Evolutionary conservation across 1,140 invertebrate genomes (phyloP), one percentile per base, ranked within the genome.

Genomic region (Cepaea nemoralis): DNA sequence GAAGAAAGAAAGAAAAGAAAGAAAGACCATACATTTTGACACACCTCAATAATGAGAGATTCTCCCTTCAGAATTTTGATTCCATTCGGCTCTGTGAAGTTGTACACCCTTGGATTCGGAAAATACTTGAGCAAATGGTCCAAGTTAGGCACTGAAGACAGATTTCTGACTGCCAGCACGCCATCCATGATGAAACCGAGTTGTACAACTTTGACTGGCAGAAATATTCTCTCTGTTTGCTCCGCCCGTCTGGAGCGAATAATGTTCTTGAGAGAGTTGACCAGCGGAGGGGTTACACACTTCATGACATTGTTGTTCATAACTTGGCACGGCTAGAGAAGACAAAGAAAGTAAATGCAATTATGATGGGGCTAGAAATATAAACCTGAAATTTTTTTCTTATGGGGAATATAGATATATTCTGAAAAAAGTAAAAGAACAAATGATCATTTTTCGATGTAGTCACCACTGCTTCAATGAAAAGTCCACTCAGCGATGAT

Each of bases 181-280:
- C 96, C 96, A 87, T 99, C 98, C 98, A 99, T 99, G 8, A 96
- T 93, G 91, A 99, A 99, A 24, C 96, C 97, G 80, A 98, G 94
- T 85, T 93, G 91, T 2, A 93, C 86, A 16, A 92, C 85, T 74
- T 88, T 89, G 24, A 86, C 59, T 78, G 82, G 35, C 45, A 31
- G 33, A 22, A 45, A 19, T 67, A 22, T 31, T 59, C 69, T 19
- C 31, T 70, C 50, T 77, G 40, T 73, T 84, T 83, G 66, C 33
- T 42, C 67, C 5, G 55, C 55, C 33, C 73, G 82, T 63, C 59
- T 83, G 63, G 80, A 86, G 73, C 75, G 83, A 37, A 77, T 84
- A 31, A 83, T 83, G 50, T 83, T 71, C 45, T 76, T 74, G 27
- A 80, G 48, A 40, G 71, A 42, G 27, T 77, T 37, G 88, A 95